These are phyloP conservation scores for Indri indri DNA, from an alignment of 2,113 vertebrate genomes.

Conservation along the genomic window DNA sequence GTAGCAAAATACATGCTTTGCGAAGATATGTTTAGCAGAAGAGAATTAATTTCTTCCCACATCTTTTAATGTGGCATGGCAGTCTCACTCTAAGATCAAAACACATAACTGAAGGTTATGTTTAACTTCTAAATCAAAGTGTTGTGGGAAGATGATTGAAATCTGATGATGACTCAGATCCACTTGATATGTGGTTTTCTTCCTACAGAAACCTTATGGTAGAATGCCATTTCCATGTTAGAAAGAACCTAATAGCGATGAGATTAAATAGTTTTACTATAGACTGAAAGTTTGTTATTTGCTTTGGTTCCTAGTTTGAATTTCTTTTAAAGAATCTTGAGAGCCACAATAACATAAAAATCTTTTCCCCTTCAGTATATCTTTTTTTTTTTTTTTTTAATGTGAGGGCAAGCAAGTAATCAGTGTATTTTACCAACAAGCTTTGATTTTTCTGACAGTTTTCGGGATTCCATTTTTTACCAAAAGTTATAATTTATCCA, in stretches of 20 bases:
- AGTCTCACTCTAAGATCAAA: conserved; percentile 79
- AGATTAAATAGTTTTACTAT: conserved; percentile 63
- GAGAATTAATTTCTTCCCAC: conserved; percentile 81
- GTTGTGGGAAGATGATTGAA: conserved; percentile 84
- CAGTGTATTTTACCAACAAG: background rate
- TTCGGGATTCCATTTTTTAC: background rate
- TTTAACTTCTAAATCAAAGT: conserved; percentile 83
- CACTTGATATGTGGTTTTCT: conserved; percentile 80
- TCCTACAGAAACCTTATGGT: conserved; percentile 77
- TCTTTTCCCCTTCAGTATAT: background rate
- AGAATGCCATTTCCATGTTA: conserved; percentile 59
- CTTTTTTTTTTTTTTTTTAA: background rate
- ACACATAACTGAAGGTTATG: conserved; percentile 81
- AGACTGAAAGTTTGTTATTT: conserved; percentile 29
- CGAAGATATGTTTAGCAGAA: conserved; percentile 79
- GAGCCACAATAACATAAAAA: background rate
- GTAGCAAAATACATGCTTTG: conserved; percentile 72
- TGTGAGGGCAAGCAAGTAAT: background rate
- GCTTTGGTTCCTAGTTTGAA: conserved; percentile 21
- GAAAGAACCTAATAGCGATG: conserved; percentile 44
- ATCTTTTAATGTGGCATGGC: conserved; percentile 79
- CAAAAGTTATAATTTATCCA: background rate
- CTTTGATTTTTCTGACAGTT: background rate
- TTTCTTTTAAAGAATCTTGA: background rate
- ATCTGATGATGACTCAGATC: conserved; percentile 79